These are phyloP conservation scores for Alviniconcha marisindica DNA, from an alignment of 1,140 invertebrate species.

Conservation along the genomic window DNA sequence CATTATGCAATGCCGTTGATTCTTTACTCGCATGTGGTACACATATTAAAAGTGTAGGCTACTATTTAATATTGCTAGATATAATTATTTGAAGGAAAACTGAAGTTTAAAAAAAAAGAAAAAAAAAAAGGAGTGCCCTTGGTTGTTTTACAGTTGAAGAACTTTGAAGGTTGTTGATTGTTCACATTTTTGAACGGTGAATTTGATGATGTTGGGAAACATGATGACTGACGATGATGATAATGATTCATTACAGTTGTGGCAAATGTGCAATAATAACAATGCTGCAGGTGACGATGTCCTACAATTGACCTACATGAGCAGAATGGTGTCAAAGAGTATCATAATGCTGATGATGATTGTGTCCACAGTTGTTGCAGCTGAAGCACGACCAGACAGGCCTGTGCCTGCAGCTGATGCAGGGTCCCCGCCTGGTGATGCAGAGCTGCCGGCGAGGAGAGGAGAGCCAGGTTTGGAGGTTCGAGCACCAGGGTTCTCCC, in stretches of 20 bases:
- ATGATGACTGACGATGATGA: conserved; percentile 20
- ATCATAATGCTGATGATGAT: neutral
- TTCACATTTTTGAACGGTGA: no score
- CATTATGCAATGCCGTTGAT: no score
- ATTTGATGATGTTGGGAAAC: neutral
- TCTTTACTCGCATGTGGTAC: no score
- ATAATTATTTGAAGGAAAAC: no score
- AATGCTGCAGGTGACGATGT: neutral
- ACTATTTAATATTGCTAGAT: no score
- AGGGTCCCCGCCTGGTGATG: conserved; percentile 51
- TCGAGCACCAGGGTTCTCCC: conserved; percentile 36
- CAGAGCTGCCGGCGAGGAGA: conserved; percentile 46
- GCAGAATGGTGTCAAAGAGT: neutral
- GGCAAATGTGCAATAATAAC: conserved; percentile 1
- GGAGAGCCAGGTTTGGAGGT: conserved; percentile 61
- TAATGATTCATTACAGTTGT: neutral
- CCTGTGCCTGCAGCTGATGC: conserved; percentile 61
- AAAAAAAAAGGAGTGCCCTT: no score
- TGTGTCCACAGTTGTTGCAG: conserved; percentile 46
- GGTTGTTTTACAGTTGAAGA: no score
- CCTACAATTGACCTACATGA: neutral
- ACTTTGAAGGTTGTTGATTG: no score
- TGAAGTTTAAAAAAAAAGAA: no score
- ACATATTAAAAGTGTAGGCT: no score
- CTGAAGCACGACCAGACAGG: conserved; percentile 58